These are phyloP conservation scores for Pterocles burchelli DNA, from an alignment of 2,113 vertebrate genomes.

Conservation along the genomic window DNA sequence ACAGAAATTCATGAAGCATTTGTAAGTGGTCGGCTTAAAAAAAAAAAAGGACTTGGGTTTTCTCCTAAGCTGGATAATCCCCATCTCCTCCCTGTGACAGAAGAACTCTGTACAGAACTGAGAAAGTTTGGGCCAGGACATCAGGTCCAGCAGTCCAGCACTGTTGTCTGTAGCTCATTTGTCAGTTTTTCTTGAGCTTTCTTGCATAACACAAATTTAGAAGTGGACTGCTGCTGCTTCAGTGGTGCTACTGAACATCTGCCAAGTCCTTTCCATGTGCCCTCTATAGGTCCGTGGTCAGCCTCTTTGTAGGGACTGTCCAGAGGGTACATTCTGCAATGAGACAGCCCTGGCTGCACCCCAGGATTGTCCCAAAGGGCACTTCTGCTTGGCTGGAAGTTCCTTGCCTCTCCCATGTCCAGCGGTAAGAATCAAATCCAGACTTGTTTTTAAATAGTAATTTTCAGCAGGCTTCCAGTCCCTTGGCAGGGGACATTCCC, in stretches of 20 bases:
- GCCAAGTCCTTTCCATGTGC: neutral
- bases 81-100: neutral
- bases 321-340: constrained; percentile 82
- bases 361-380: constrained; percentile 79
- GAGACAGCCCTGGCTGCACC: constrained; percentile 76
- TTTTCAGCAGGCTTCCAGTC: neutral
- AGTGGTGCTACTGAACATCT: accelerated
- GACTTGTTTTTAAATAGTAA: accelerated
- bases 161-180: accelerated
- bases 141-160: neutral
- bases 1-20: neutral
- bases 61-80: neutral
- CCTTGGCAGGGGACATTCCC: neutral
- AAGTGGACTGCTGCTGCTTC: neutral
- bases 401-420: constrained; percentile 76
- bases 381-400: constrained; percentile 82
- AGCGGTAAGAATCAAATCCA: constrained; percentile 59
- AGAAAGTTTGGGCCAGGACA: neutral
- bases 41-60: neutral
- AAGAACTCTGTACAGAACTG: neutral
- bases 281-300: constrained; percentile 74
- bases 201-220: too few relatives aligned
- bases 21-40: neutral
- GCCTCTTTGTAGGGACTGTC: constrained; percentile 78
- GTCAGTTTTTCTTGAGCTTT: neutral